A percentile compares a stretch with the other conserved stretches of the same genome.
phyloP scores from a whole-genome alignment of 2,888 invertebrate genomes.

The Ypsolopha scabrella region DNA sequence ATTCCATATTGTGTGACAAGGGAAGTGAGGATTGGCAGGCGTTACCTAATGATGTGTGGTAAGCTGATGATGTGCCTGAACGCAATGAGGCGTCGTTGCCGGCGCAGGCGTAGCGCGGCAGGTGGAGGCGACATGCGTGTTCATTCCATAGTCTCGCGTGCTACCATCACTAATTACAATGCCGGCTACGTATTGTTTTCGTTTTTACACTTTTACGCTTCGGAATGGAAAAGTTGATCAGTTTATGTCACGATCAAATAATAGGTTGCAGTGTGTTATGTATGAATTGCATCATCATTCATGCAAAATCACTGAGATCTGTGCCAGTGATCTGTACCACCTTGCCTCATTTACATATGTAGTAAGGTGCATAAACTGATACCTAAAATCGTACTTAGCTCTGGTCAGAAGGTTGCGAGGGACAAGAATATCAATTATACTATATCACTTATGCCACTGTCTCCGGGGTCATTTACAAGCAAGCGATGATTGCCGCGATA shows the following conservation, averaged over 20 bases:
- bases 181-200: constrained; percentile 46
- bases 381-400: background rate
- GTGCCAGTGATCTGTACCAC: background rate
- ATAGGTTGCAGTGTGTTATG: constrained; percentile 21
- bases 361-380: constrained; percentile 10
- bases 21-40: constrained; percentile 12
- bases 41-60: constrained; percentile 5
- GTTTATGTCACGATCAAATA: constrained; percentile 40
- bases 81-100: background rate
- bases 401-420: background rate
- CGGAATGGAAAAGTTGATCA: constrained; percentile 55
- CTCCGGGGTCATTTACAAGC: too few relatives aligned
- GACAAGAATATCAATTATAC: too few relatives aligned
- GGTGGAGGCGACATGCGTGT: constrained; percentile 9
- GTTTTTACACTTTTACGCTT: constrained; percentile 45
- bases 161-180: constrained; percentile 33
- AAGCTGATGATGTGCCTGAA: background rate
- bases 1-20: constrained; percentile 3
- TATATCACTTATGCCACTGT: too few relatives aligned
- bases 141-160: constrained; percentile 28
- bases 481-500: too few relatives aligned
- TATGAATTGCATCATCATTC: constrained; percentile 15
- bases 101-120: constrained; percentile 12
- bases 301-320: background rate
- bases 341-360: background rate